Evolutionary conservation across 2,888 invertebrate species (phyloP).

Genomic region (Mellilla xanthometata): DNA sequence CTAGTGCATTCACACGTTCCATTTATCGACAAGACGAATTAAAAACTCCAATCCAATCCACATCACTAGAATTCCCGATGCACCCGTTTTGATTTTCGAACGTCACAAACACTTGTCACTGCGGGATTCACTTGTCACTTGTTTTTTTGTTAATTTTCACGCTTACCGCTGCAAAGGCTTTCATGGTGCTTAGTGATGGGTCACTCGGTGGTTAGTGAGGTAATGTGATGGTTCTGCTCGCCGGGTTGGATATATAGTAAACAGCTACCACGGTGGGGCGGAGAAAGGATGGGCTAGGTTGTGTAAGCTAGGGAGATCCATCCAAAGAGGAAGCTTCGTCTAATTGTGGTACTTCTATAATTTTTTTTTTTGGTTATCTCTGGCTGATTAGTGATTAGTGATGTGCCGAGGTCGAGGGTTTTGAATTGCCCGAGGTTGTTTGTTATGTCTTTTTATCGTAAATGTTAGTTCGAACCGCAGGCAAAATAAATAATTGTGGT

Average conservation of each 20-base stretch:
- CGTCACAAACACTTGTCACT: conserved; percentile 69
- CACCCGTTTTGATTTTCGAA: conserved; percentile 67
- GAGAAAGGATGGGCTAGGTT: conserved; percentile 77
- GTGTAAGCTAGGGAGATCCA: conserved; percentile 77
- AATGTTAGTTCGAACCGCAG: conserved; percentile 5
- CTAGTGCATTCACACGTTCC: conserved; percentile 33
- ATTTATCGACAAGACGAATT: conserved; percentile 22
- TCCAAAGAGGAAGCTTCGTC: conserved; percentile 69
- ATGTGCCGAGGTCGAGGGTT: conserved; percentile 22
- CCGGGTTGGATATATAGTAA: conserved; percentile 70
- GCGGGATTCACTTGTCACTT: conserved; percentile 25
- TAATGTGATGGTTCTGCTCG: conserved; percentile 66
- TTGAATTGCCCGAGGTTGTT: background rate
- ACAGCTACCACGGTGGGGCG: conserved; percentile 66
- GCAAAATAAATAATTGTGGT: conserved; percentile 12
- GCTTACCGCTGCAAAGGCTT: conserved; percentile 81
- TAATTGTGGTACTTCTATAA: conserved; percentile 70
- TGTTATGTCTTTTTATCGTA: background rate
- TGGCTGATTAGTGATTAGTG: conserved; percentile 27
- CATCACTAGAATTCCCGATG: conserved; percentile 40
- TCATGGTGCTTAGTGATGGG: conserved; percentile 77
- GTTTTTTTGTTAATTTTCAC: conserved; percentile 45
- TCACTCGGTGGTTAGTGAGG: conserved; percentile 73
- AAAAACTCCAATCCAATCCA: conserved; percentile 19
- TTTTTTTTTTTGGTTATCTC: conserved; percentile 42